phyloP scores from a whole-genome alignment of 2,888 invertebrate genomes.

The Ornithoptera alexandrae region DNA sequence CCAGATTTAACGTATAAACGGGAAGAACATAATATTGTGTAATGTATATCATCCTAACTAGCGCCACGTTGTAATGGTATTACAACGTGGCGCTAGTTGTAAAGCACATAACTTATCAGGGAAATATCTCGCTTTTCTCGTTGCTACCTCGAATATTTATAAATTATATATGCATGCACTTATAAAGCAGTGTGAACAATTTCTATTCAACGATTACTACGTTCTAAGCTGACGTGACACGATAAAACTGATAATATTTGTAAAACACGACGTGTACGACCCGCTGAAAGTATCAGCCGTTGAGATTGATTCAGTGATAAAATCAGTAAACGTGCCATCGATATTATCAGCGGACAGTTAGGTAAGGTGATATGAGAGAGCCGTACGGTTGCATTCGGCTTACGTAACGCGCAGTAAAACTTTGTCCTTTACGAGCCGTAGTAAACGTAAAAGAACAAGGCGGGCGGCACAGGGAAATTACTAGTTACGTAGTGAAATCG shows the following conservation, averaged over 20 bases:
- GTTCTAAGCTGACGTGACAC: slow-evolving; percentile 33
- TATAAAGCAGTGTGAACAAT: background rate
- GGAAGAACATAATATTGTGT: too few relatives aligned
- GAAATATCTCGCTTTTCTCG: too few relatives aligned
- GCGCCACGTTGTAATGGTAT: too few relatives aligned
- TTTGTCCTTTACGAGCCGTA: slow-evolving; percentile 21
- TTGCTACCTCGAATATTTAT: too few relatives aligned
- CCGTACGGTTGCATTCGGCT: slow-evolving; percentile 27
- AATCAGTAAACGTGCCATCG: slow-evolving; percentile 53
- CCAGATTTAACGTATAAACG: too few relatives aligned
- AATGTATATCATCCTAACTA: too few relatives aligned
- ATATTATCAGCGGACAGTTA: slow-evolving; percentile 50
- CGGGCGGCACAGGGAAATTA: slow-evolving; percentile 35
- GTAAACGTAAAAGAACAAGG: slow-evolving; percentile 25
- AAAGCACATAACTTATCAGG: too few relatives aligned
- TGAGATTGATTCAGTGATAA: slow-evolving; percentile 58
- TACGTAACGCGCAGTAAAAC: slow-evolving; percentile 31
- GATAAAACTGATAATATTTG: slow-evolving; percentile 37
- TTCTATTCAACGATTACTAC: slow-evolving; percentile 2
- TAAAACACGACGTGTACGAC: slow-evolving; percentile 46
- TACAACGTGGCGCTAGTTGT: too few relatives aligned
- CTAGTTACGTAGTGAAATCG: slow-evolving; percentile 51
- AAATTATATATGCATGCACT: too few relatives aligned
- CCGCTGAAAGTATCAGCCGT: slow-evolving; percentile 48
- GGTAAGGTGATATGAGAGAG: slow-evolving; percentile 37